These are phyloP conservation scores for Daktulosphaira vitifoliae DNA, from an alignment of 1,140 invertebrate species.

Conservation along the genomic window DNA sequence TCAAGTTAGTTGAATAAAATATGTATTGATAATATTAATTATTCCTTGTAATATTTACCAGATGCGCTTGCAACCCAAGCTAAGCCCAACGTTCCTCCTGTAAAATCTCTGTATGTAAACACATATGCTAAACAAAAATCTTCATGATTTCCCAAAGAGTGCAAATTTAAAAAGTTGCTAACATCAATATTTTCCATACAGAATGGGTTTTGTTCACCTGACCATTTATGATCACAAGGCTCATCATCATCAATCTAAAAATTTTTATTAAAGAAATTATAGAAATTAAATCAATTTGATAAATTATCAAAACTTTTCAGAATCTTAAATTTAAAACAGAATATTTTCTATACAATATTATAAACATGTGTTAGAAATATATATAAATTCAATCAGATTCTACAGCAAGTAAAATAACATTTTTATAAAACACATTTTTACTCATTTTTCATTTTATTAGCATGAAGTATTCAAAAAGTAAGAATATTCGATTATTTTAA, in stretches of 20 bases:
- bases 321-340: conserved; percentile 2
- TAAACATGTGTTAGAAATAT: too few relatives aligned
- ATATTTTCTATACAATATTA: not conserved
- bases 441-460: too few relatives aligned
- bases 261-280: conserved; percentile 25
- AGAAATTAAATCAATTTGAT: not conserved
- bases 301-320: not conserved
- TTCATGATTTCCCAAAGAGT: conserved; percentile 93
- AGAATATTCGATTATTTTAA: too few relatives aligned
- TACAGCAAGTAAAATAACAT: too few relatives aligned
- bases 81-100: conserved; percentile 88
- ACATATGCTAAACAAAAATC: conserved; percentile 98
- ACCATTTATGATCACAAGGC: conserved; percentile 56
- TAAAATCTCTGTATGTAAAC: conserved; percentile 96
- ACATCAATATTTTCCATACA: conserved; percentile 98
- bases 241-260: conserved; percentile 79
- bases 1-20: too few relatives aligned
- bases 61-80: conserved; percentile 97
- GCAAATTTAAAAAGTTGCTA: conserved; percentile 96
- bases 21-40: not conserved
- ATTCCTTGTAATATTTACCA: conserved; percentile 43
- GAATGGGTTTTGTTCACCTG: conserved; percentile 78
- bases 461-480: too few relatives aligned
- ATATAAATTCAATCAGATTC: too few relatives aligned
- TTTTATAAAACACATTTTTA: too few relatives aligned